Percentiles rank a stretch among this genome's conserved stretches.
These are phyloP conservation scores for Decapterus maruadsi DNA, from an alignment of 2,797 vertebrate species.

Conservation along the genomic window DNA sequence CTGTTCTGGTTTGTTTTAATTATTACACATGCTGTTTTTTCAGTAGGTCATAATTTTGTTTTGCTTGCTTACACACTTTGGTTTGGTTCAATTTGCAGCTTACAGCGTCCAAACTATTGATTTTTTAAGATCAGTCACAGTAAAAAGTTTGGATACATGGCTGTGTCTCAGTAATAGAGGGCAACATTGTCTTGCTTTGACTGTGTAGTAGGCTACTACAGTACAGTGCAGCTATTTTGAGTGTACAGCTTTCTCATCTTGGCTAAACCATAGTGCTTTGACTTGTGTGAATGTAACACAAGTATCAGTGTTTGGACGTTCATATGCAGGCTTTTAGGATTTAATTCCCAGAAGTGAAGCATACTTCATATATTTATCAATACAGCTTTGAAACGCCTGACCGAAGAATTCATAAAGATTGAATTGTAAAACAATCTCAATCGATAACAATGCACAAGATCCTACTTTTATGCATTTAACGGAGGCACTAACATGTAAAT, in stretches of 20 bases:
- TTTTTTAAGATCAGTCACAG: background rate
- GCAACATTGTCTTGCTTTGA: background rate
- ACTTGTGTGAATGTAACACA: background rate
- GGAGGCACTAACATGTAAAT: conserved; percentile 15
- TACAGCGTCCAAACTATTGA: background rate
- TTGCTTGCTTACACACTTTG: background rate
- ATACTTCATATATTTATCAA: background rate
- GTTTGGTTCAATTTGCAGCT: background rate
- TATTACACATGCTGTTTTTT: too few relatives aligned
- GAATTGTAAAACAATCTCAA: background rate
- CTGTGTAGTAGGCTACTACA: background rate
- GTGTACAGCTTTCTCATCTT: background rate
- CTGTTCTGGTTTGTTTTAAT: too few relatives aligned
- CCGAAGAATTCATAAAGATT: background rate
- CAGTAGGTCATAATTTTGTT: background rate
- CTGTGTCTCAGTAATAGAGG: background rate
- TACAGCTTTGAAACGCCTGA: background rate
- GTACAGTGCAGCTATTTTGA: background rate
- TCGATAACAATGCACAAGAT: background rate
- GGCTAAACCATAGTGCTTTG: conserved; percentile 1
- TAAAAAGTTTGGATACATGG: background rate
- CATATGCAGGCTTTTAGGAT: background rate
- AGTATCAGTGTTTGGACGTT: background rate
- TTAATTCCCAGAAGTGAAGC: background rate
- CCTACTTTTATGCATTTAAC: background rate